These are phyloP conservation scores for Macquaria ambigua DNA, from an alignment of 2,113 vertebrate species.

Conservation along the genomic window DNA sequence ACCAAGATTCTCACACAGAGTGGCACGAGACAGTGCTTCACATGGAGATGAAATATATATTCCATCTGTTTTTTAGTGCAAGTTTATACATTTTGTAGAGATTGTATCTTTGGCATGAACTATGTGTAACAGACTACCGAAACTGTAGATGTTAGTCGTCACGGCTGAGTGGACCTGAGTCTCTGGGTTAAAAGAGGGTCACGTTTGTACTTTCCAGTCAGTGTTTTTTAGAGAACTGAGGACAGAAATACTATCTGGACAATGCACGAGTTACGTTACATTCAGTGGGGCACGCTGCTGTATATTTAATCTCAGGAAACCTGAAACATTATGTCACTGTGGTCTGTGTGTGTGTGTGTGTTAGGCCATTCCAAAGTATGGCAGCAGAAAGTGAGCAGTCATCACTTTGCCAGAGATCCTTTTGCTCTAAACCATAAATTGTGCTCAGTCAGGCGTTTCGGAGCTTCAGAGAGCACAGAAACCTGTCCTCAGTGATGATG, in stretches of 20 bases:
- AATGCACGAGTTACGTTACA: constrained; percentile 52
- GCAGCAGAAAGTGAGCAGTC: constrained; percentile 63
- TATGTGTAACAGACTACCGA: constrained; percentile 23
- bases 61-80: constrained; percentile 44
- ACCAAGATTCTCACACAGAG: neutral
- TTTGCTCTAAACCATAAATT: constrained; percentile 70
- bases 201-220: constrained; percentile 39
- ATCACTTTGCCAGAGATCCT: constrained; percentile 56
- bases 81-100: constrained; percentile 25
- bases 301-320: constrained; percentile 70
- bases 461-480: constrained; percentile 49
- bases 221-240: constrained; percentile 43
- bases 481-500: constrained; percentile 65
- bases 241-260: constrained; percentile 41
- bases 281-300: constrained; percentile 52
- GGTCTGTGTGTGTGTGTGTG: constrained; percentile 39
- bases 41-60: constrained; percentile 16
- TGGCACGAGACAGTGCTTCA: neutral
- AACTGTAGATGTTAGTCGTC: constrained; percentile 58
- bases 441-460: constrained; percentile 63
- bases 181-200: constrained; percentile 16
- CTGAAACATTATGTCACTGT: constrained; percentile 47
- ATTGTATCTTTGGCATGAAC: constrained; percentile 55
- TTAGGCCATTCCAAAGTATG: constrained; percentile 13
- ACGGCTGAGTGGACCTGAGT: constrained; percentile 33